phyloP scores from a whole-genome alignment of 2,113 vertebrate species.

The Canis aureus region DNA sequence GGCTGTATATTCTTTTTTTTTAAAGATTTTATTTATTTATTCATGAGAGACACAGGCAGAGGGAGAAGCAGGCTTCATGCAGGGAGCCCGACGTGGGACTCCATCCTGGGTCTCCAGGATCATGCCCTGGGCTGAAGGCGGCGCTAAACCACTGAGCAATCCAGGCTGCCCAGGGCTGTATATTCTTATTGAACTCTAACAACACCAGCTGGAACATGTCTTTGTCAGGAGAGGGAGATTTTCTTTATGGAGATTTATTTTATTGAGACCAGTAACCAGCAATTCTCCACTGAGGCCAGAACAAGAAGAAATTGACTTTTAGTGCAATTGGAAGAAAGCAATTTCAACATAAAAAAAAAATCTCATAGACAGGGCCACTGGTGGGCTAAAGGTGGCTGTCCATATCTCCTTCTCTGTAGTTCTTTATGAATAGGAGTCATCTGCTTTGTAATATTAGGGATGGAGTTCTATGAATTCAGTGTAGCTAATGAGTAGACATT shows the following conservation, averaged over 20 bases:
- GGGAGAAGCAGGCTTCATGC: no score
- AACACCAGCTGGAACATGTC: background rate
- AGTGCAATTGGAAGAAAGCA: conserved; percentile 27
- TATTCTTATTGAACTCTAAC: background rate
- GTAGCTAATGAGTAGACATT: conserved; percentile 13
- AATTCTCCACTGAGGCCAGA: conserved; percentile 6
- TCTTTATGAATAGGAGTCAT: conserved; percentile 17
- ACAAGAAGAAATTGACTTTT: conserved; percentile 29
- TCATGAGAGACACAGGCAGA: no score
- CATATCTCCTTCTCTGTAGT: background rate
- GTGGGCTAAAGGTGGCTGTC: background rate
- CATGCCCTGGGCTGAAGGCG: no score
- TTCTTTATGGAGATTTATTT: conserved; percentile 43
- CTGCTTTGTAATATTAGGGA: background rate
- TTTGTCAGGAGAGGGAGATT: background rate
- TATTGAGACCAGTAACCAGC: background rate
- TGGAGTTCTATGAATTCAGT: background rate
- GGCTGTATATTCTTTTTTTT: background rate
- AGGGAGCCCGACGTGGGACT: no score
- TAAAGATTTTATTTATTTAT: no score
- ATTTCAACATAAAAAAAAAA: conserved; percentile 42
- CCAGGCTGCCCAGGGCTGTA: background rate
- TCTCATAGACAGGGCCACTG: background rate
- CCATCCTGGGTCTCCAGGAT: no score
- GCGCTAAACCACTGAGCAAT: no score